Conservation (phyloP, 92 coral and sea anemone genomes). For the Umimayanthus chanpuru region DNA sequence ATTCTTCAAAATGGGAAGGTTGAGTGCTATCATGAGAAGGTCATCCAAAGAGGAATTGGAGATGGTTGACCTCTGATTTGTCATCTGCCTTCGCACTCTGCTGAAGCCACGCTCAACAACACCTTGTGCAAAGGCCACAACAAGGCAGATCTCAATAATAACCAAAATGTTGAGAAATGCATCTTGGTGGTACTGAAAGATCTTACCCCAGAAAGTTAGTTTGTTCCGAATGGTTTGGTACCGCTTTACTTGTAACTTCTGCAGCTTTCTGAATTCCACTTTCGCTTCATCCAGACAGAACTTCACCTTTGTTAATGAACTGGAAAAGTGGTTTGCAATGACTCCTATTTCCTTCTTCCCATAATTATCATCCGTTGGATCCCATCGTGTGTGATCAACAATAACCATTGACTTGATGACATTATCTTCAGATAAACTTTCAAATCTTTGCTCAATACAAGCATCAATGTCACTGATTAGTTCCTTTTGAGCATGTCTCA, state of each 20-base stretch:
- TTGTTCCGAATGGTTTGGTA: background rate
- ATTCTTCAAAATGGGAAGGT: background rate
- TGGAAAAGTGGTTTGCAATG: background rate
- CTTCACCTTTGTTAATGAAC: background rate
- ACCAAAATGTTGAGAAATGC: background rate
- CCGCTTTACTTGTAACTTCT: no score
- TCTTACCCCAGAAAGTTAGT: background rate
- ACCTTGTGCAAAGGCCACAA: conserved; percentile 10
- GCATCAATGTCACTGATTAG: background rate
- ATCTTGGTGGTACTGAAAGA: background rate
- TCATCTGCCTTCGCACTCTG: background rate
- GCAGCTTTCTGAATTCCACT: background rate
- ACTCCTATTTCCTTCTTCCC: background rate
- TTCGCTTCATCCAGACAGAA: background rate
- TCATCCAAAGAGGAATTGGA: background rate
- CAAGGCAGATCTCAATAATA: conserved; percentile 3
- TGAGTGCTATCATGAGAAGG: background rate
- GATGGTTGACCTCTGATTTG: background rate
- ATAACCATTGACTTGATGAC: background rate
- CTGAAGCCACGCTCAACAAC: conserved; percentile 4
- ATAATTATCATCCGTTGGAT: background rate
- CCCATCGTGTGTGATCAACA: background rate
- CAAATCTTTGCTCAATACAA: background rate
- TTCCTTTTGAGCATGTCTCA: background rate
- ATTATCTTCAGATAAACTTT: background rate